Conservation (phyloP, 2,113 vertebrate species). For the Formicarius rufipectus region DNA sequence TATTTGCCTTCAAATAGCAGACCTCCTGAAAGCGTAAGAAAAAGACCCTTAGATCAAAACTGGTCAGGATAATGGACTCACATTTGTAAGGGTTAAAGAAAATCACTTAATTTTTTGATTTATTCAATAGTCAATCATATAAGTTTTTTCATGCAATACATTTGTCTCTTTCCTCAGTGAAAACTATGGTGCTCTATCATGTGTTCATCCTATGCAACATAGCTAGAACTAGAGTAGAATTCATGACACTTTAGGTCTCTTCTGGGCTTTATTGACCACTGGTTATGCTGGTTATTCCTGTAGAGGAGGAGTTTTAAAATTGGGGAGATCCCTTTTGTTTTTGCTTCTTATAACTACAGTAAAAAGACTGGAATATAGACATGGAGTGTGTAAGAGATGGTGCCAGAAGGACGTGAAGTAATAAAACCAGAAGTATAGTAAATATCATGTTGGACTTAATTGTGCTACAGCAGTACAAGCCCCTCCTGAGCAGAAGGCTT, state of each 20-base stretch:
- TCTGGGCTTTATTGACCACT: background rate
- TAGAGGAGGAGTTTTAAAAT: background rate
- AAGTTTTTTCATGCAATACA: background rate
- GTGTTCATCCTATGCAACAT: background rate
- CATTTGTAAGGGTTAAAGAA: background rate
- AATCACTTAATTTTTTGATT: background rate
- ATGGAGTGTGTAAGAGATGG: background rate
- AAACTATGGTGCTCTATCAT: background rate
- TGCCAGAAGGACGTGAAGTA: background rate
- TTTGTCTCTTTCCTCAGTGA: background rate
- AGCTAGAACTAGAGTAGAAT: background rate
- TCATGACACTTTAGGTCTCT: background rate
- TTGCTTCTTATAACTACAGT: background rate
- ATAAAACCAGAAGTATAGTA: background rate
- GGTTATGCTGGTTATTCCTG: background rate
- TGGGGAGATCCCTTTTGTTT: background rate
- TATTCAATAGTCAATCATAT: background rate
- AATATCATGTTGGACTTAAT: background rate
- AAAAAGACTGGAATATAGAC: background rate
- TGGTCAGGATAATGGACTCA: background rate
- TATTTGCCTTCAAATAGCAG: background rate
- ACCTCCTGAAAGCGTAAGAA: background rate
- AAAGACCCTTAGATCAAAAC: background rate
- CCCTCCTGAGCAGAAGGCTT: background rate
- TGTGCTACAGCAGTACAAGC: background rate